phyloP scores from a whole-genome alignment of 2,888 invertebrate species.

The Epistrophe grossulariae region DNA sequence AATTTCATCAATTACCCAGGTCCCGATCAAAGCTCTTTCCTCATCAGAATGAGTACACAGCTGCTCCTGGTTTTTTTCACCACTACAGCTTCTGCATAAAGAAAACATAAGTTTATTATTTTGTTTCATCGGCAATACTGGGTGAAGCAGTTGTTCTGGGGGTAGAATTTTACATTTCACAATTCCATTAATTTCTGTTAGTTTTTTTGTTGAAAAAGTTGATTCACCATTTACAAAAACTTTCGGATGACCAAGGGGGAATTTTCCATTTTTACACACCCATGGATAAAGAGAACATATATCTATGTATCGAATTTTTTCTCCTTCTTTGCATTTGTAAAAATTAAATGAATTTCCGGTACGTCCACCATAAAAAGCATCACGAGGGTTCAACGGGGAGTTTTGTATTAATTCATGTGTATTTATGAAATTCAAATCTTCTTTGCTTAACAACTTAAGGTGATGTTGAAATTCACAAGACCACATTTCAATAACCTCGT shows the following conservation, averaged over 20 bases:
- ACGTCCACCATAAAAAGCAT: conserved; percentile 4
- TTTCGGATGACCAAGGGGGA: conserved; percentile 22
- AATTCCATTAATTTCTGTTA: conserved; percentile 5
- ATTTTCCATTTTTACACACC: conserved; percentile 8
- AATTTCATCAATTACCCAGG: neutral
- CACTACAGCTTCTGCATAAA: neutral
- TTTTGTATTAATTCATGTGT: neutral
- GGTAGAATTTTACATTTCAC: conserved; percentile 43
- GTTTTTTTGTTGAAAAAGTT: too few species aligned
- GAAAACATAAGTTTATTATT: conserved; percentile 77
- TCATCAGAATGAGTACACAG: neutral
- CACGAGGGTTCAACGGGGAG: neutral
- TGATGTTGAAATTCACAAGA: conserved; percentile 1
- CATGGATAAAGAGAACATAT: conserved; percentile 14
- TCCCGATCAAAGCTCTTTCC: neutral
- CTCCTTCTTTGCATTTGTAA: neutral
- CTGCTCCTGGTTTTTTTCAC: neutral
- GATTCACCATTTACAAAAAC: too few species aligned
- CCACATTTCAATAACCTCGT: conserved; percentile 56
- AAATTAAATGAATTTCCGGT: neutral
- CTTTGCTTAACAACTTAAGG: too few species aligned
- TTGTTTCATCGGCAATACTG: conserved; percentile 77
- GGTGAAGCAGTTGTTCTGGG: conserved; percentile 76
- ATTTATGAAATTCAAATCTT: neutral
- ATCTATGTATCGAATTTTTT: conserved; percentile 41